A percentile compares a stretch with the other conserved stretches of the same genome.
phyloP scores from a whole-genome alignment of 1,140 invertebrate species.

The Onthophagus taurus region DNA sequence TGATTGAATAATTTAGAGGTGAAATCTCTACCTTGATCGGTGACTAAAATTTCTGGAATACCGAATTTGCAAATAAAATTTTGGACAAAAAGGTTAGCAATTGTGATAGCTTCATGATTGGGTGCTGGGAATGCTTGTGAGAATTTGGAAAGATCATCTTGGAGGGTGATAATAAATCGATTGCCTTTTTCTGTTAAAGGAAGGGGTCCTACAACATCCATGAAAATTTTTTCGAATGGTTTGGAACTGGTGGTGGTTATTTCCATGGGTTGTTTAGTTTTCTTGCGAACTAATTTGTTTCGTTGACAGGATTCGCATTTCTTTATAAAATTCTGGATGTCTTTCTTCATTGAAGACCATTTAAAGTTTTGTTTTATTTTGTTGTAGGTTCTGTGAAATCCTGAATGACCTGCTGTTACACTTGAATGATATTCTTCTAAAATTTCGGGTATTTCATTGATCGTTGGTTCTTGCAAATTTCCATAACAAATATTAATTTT shows the following conservation, averaged over 20 bases:
- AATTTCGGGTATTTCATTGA: too few species aligned
- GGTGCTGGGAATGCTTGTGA: slow-evolving; percentile 17
- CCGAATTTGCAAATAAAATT: slow-evolving; percentile 26
- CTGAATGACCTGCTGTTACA: slow-evolving; percentile 34
- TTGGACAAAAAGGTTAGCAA: slow-evolving; percentile 24
- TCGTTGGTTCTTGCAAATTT: too few species aligned
- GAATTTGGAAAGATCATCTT: slow-evolving; percentile 31
- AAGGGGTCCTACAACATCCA: slow-evolving; percentile 31
- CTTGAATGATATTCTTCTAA: too few species aligned
- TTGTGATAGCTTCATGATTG: slow-evolving; percentile 23
- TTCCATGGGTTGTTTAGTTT: slow-evolving; percentile 32
- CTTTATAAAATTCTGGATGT: slow-evolving; percentile 31
- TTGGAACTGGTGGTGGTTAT: slow-evolving; percentile 29
- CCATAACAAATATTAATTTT: too few species aligned
- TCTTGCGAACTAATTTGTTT: slow-evolving; percentile 31
- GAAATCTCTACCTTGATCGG: too few species aligned
- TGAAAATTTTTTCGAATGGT: slow-evolving; percentile 26
- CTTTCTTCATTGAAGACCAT: slow-evolving; percentile 34
- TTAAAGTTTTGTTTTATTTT: slow-evolving; percentile 32
- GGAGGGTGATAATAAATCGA: slow-evolving; percentile 29
- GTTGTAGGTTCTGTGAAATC: slow-evolving; percentile 29
- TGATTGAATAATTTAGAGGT: too few species aligned
- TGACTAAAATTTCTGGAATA: too few species aligned
- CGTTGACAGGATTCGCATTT: slow-evolving; percentile 32
- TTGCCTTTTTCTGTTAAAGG: slow-evolving; percentile 21